A percentile compares a stretch with the other conserved stretches of the same genome.
These are phyloP conservation scores for Wiebesia pumilae DNA, from an alignment of 1,140 invertebrate genomes.

Conservation along the genomic window DNA sequence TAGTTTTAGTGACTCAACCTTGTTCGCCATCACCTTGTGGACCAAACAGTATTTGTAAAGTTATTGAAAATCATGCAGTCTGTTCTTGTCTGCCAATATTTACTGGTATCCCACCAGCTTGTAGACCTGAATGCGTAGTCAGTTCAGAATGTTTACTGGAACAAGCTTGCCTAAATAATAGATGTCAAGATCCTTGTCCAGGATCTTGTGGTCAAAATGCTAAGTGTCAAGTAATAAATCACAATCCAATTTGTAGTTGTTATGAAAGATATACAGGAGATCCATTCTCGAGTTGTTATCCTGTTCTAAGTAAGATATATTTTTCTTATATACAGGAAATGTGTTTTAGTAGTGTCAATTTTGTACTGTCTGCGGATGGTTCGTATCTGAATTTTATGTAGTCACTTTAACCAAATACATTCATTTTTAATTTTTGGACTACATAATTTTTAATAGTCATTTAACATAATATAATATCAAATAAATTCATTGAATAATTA, in stretches of 20 bases:
- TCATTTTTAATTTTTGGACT: conserved; percentile 1
- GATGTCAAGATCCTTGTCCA: conserved; percentile 82
- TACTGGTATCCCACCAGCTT: conserved; percentile 80
- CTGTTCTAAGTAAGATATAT: conserved; percentile 75
- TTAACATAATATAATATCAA: conserved; percentile 13
- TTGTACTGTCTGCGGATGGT: conserved; percentile 23
- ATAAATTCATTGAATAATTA: conserved; percentile 9
- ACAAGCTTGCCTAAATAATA: conserved; percentile 80
- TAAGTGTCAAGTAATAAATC: conserved; percentile 81
- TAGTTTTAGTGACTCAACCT: conserved; percentile 65
- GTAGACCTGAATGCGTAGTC: conserved; percentile 79
- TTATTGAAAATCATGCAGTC: conserved; percentile 74
- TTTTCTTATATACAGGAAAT: conserved; percentile 19
- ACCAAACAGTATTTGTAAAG: conserved; percentile 73
- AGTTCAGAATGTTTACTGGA: conserved; percentile 80
- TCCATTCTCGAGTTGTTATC: conserved; percentile 83
- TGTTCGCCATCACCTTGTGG: conserved; percentile 77
- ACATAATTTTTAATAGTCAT: background rate
- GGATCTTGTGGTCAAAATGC: conserved; percentile 83
- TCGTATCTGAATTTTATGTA: conserved; percentile 39
- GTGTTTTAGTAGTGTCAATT: conserved; percentile 31
- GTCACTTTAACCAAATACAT: conserved; percentile 27
- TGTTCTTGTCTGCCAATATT: conserved; percentile 82
- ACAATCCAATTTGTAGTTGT: conserved; percentile 83
- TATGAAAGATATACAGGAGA: conserved; percentile 84